Base-by-base conservation (phyloP, 2,113 vertebrate genomes). In the Tinamus guttatus region DNA sequence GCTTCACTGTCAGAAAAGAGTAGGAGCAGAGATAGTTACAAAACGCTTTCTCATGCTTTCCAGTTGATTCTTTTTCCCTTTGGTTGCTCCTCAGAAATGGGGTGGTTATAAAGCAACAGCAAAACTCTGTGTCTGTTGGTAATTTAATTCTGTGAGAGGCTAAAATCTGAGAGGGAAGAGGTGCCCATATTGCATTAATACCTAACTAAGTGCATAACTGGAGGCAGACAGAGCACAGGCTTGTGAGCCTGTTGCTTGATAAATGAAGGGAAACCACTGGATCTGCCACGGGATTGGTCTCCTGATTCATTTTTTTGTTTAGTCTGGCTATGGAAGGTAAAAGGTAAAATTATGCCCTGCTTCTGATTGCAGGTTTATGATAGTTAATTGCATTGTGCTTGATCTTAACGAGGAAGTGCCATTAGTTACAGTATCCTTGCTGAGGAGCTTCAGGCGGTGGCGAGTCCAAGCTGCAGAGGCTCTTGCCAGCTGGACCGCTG, bases 401-500 rank as follows among this genome's bases (percentile, higher is more conserved):
- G 32, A 51, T 64, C 56, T 67, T 75, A 84, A 89, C 34, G 43
- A 75, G 75, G 47, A 11, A 71, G 24, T 49, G 52, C 76, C 52
- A 52, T 49, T 79, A 71, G 58, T 41, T 63, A 43, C 25, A 90
- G 54, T 21, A 32, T 36, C 22, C 73, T 81, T 85, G 63, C 41
- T 59, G 68, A 73, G 8, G 51, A 74, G 13, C 36, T 77, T 49
- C 36, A 19, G n/a, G 49, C 38, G 62, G 58, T 65, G 65, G 22
- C 58, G 68, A 85, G 60, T 25, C 90, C 85, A 93, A 76, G 81
- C 38, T 89, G 91, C 52, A 90, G 43, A 36, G n/a, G 38, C 67
- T 91, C 59, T 25, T 89, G 91, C 87, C 89, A 93, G 28, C 63
- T 89, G 81, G 47, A 73, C 40, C 7, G 13, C 69, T 84, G 86